A percentile compares a stretch with the other conserved stretches of the same genome.
Conservation (phyloP, 2,113 vertebrate species). For the Tenebrosternarchus preto region DNA sequence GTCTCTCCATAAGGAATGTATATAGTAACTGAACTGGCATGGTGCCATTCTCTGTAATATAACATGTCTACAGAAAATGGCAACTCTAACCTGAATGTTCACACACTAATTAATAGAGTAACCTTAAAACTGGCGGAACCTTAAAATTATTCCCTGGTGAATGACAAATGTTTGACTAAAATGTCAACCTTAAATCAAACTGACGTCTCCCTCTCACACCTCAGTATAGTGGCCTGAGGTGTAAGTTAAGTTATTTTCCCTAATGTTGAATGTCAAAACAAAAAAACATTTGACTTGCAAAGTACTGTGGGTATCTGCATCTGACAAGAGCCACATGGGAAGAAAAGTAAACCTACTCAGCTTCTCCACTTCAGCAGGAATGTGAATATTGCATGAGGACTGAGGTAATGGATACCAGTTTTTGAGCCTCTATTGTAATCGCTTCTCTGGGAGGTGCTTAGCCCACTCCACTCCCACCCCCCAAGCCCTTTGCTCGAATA, state of each 20-base stretch:
- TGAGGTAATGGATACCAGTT: conserved; percentile 36
- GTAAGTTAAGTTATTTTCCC: too few relatives aligned
- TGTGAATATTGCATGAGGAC: conserved; percentile 46
- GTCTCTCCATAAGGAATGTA: not conserved
- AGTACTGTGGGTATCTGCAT: not conserved
- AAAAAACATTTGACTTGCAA: not conserved
- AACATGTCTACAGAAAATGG: too few relatives aligned
- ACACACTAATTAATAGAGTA: too few relatives aligned
- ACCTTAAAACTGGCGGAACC: too few relatives aligned
- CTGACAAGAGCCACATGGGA: not conserved
- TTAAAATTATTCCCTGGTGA: too few relatives aligned
- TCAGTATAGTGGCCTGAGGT: too few relatives aligned
- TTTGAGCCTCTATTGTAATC: conserved; percentile 32
- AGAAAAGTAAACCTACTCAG: not conserved
- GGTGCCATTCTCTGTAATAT: not conserved
- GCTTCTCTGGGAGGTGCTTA: conserved; percentile 3
- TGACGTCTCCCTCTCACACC: too few relatives aligned
- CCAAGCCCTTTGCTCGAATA: conserved; percentile 15
- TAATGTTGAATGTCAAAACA: too few relatives aligned
- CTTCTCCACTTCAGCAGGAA: not conserved
- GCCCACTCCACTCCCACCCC: not conserved
- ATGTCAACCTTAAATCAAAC: too few relatives aligned
- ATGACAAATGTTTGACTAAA: too few relatives aligned
- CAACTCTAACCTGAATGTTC: too few relatives aligned
- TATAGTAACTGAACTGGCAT: not conserved